Evolutionary conservation across 1,140 invertebrate species (phyloP), one percentile per base, ranked within the genome.

Genomic region (Andrena cerasifolii): DNA sequence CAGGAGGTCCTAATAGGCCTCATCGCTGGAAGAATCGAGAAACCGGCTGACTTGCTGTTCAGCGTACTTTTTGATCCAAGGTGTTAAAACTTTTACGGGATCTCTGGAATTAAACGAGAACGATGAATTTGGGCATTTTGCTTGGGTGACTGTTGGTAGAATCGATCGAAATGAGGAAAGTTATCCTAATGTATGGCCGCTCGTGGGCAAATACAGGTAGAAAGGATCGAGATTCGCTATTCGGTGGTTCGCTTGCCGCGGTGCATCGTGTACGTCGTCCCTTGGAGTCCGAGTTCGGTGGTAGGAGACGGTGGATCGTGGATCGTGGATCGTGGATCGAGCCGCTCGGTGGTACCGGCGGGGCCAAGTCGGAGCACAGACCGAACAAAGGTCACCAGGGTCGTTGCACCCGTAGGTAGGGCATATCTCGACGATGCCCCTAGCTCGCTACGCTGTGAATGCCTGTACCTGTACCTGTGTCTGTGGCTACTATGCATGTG

Each of bases 331-430:
- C n/a, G n/a, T n/a, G n/a, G n/a, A 79, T 83, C 75, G 80, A 81
- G 65, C 76, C 65, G 66, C 78, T 75, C 71, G 80, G 53, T 74
- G 86, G 86, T 88, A 89, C 86, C 86, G 82, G 80, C 86, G 77
- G 81, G 88, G 85, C 74, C 78, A 74, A 74, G 82, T 79, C 86
- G 83, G 90, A 90, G 90, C 87, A 88, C 87, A 84, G 90, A 84
- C 88, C 88, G 91, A 90, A 88, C 91, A 91, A 92, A 92, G 91
- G 90, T 92, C 91, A 92, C 84, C 70, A 47, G 89, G 91, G 91
- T 91, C 91, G 90, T 91, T 92, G 91, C 91, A 91, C 91, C 90
- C 91, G 90, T 88, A 90, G 90, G 87, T 88, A 89, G 90, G 89
- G 90, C 90, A 91, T 91, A 90, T 90, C 86, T 78, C 87, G 84